Conservation (phyloP, 2,113 vertebrate genomes). For the Gasterosteus nipponicus region DNA sequence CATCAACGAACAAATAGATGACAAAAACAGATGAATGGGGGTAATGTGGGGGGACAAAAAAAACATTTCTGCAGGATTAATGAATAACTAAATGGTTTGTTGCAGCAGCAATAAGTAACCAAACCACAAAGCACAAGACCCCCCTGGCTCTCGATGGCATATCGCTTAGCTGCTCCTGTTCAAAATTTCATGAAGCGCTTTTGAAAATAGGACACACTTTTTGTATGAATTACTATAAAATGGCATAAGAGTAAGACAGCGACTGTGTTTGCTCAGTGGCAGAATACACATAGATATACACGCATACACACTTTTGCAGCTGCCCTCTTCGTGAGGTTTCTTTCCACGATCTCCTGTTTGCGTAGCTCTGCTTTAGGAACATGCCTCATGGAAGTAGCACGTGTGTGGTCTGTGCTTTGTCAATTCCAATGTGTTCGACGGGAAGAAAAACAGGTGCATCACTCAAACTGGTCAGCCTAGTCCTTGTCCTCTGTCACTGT, state of each 20-base stretch:
- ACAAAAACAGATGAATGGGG: background rate
- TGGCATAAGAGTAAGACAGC: conserved; percentile 12
- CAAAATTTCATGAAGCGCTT: conserved; percentile 47
- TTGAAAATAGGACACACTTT: conserved; percentile 44
- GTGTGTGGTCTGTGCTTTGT: conserved; percentile 8
- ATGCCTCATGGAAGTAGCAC: background rate
- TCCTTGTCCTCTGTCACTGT: background rate
- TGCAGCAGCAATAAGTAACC: conserved; percentile 20
- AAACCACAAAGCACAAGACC: conserved; percentile 25
- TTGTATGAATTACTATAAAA: conserved; percentile 38
- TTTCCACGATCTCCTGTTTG: conserved; percentile 43
- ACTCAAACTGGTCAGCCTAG: conserved; percentile 12
- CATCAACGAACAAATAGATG: background rate
- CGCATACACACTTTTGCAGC: background rate
- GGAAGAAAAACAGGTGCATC: conserved; percentile 19
- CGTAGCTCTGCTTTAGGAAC: conserved; percentile 17
- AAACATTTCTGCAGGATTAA: background rate
- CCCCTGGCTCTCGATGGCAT: conserved; percentile 27
- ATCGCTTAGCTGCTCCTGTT: conserved; percentile 46
- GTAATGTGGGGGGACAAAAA: background rate
- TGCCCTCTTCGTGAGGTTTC: conserved; percentile 16
- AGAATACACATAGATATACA: conserved; percentile 6
- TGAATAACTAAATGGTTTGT: conserved; percentile 12
- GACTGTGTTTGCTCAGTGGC: conserved; percentile 32
- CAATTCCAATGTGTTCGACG: conserved; percentile 1